Evolutionary conservation across 2,797 vertebrate species (phyloP), one percentile per base, ranked within the genome.

Genomic region (Rhincodon typus): DNA sequence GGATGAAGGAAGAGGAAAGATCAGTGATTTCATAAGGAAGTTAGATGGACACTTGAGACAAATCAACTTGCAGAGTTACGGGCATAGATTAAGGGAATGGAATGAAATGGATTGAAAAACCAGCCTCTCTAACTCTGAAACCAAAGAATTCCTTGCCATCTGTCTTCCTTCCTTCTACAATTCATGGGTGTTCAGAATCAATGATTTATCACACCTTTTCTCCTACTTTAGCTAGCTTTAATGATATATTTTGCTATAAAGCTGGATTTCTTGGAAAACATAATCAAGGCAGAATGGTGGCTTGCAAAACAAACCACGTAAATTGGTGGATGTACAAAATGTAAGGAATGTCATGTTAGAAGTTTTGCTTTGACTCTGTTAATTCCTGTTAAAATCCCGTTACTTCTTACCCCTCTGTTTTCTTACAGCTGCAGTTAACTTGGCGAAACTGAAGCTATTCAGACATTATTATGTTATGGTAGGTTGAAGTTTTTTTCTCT

Each of bases 391-490:
- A 1, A 21, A 12, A 93, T 69, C 38, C 19, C 38, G n/a, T 93
- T 67, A 67, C 42, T 69, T 69, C 69, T 88, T 66, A 17, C 13
- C 17, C 21, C 8, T 38, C 66, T 96, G 70, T n/a, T 12, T n/a
- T 91, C 62, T 86, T 25, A 66, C 96, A 98, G 98, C 98, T 96
- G 98, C 98, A 34, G 98, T 98, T 96, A 98, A 98, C 97, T 97
- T 98, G 96, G 98, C 98, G 94, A 98, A 98, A 96, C 97, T 98
- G 97, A 98, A 98, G 96, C 98, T 98, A 90, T 98, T 98, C 97
- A 97, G 98, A 96, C 98, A 98, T 97, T 98, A 98, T 96, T 98
- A 98, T 95, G 98, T 98, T 95, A 97, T 98, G 98, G 98, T 98
- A 96, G 98, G 98, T 98, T 50, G 46, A 3, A 94, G 91, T 38